These are phyloP conservation scores for Cyclargus thomasi DNA, from an alignment of 1,140 invertebrate genomes.

Conservation along the genomic window DNA sequence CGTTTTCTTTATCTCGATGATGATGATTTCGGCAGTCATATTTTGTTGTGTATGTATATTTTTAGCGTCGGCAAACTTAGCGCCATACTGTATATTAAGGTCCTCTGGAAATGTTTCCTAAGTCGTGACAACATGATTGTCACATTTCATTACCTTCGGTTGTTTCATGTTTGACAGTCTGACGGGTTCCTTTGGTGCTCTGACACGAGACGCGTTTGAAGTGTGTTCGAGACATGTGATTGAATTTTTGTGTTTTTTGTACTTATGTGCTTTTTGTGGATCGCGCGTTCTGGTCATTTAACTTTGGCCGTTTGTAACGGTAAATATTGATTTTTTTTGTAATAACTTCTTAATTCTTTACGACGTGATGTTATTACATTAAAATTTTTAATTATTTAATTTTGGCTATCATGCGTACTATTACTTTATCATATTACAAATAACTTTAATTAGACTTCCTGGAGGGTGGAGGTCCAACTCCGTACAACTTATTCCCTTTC, in stretches of 20 bases:
- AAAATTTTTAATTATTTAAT: too few relatives aligned
- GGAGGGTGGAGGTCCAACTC: too few relatives aligned
- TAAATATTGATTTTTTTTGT: neutral
- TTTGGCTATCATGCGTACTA: too few relatives aligned
- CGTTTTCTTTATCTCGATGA: too few relatives aligned
- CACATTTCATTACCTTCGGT: conserved; percentile 32
- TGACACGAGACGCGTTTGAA: neutral
- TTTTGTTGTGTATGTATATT: neutral
- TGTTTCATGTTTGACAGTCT: conserved; percentile 16
- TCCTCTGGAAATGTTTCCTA: conserved; percentile 36
- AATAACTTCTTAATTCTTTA: neutral
- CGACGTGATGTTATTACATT: too few relatives aligned
- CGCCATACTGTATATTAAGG: conserved; percentile 1
- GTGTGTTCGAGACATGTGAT: neutral
- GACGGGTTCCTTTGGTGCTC: neutral
- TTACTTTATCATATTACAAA: too few relatives aligned
- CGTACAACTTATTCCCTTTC: too few relatives aligned
- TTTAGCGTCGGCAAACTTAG: conserved; percentile 5
- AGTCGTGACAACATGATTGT: conserved; percentile 44
- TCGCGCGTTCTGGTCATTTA: neutral
- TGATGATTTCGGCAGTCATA: too few relatives aligned
- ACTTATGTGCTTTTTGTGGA: neutral
- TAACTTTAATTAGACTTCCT: too few relatives aligned
- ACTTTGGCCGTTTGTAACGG: neutral
- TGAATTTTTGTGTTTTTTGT: neutral